Conservation (phyloP, 2,797 vertebrate genomes). For the Notolepis coatsorum region DNA sequence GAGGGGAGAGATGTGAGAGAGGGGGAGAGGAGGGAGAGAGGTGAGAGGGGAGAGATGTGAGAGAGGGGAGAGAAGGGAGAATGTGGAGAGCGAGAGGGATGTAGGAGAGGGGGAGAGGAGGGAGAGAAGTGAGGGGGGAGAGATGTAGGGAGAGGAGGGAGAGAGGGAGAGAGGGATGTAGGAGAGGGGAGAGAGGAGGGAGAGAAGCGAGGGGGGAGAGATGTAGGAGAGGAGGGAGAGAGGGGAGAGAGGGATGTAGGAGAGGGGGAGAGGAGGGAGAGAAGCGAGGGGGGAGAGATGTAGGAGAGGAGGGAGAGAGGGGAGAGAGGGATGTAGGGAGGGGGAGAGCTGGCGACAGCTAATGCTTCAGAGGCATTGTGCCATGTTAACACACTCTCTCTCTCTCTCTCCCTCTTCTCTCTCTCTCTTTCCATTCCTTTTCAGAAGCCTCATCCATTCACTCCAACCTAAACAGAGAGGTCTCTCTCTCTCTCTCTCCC, state of each 20-base stretch:
- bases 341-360: constrained; percentile 24
- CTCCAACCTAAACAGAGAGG: constrained; percentile 1
- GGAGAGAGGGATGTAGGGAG: not conserved
- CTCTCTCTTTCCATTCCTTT: constrained; percentile 5
- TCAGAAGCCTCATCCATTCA: constrained; percentile 11
- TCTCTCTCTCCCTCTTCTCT: not conserved
- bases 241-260: constrained; percentile 29
- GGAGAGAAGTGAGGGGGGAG: not conserved
- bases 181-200: too few relatives aligned
- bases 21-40: too few relatives aligned
- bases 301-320: constrained; percentile 1
- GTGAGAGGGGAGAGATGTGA: too few relatives aligned
- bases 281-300: not conserved
- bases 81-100: constrained; percentile 41
- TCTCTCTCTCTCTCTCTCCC: constrained; percentile 10
- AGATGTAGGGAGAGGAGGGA: not conserved
- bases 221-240: constrained; percentile 12
- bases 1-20: too few relatives aligned
- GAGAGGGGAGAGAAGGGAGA: too few relatives aligned
- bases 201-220: not conserved
- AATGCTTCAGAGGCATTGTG: constrained; percentile 31
- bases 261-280: not conserved
- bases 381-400: constrained; percentile 1
- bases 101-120: constrained; percentile 43
- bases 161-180: too few relatives aligned